Base-by-base conservation (phyloP, 2,113 vertebrate species). In the Colinus virginianus region DNA sequence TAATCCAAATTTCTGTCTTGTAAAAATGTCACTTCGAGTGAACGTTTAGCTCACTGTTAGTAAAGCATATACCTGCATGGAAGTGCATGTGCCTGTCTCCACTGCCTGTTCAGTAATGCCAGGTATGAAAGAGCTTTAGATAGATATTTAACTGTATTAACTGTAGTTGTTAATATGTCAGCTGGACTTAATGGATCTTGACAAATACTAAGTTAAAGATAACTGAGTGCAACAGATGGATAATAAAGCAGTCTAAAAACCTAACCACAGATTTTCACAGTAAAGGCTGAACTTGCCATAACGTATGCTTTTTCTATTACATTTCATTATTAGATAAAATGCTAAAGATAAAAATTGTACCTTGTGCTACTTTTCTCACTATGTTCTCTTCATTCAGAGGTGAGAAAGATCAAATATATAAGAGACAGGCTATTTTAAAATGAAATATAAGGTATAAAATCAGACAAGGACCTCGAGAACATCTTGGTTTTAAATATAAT, bases 171-270 rank as follows among this genome's bases (percentile, higher is more conserved):
- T 90, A 89, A 84, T 28, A 4, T 68, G 84, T 80, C 94, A 91
- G 92, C 95, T 95, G 61, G 61, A 78, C 87, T 94, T 93, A 95
- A 96, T 93, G 91, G 81, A 79, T 94, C 89, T 85, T 96, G 91
- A 96, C 84, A 92, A 93, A 91, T 59, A 82, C 64, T 48, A 66
- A 94, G 71, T 89, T 94, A 84, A 94, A 74, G 79, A 75, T 90
- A 92, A 96, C 63, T 81, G 59, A 93, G 75, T 77, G 70, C 84
- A 96, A 82, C 89, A 93, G 84, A 82, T 89, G 81, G 89, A 56
- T 92, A 69, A 79, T 58, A 93, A 89, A 69, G 67, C 30, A 87
- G 70, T 55, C 40, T 88, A 82, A 92, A 88, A 90, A 59, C 71
- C 42, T 90, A 90, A 82, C 62, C 68, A 9, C 32, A 75, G 68